Percentiles rank a stretch among this genome's conserved stretches.
Evolutionary conservation across 53 echinoderm and acorn worm species (phyloP).

Genomic region (Hippasteria phrygiana): DNA sequence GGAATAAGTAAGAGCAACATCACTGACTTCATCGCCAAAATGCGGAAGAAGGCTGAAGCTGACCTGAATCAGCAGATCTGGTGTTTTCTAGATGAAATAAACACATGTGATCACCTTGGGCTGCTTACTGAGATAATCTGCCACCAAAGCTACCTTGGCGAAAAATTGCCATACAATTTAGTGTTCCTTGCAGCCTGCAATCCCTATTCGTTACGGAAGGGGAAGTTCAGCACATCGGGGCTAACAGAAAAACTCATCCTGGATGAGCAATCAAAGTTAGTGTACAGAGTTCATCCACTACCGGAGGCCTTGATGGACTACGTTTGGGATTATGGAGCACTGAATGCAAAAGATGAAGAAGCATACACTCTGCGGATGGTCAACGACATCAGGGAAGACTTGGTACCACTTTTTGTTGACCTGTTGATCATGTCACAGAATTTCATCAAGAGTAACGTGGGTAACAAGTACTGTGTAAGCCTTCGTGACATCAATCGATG

Average conservation of each 20-base stretch:
- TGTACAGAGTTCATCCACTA: conserved; percentile 65
- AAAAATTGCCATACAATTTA: conserved; percentile 47
- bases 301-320: conserved; percentile 72
- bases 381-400: conserved; percentile 23
- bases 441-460: conserved; percentile 44
- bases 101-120: conserved; percentile 73
- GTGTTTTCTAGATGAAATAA: conserved; percentile 71
- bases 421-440: conserved; percentile 67
- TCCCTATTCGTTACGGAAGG: conserved; percentile 48
- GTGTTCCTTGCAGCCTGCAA: conserved; percentile 69
- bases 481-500: conserved; percentile 65
- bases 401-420: conserved; percentile 53
- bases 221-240: conserved; percentile 24
- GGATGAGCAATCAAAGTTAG: conserved; percentile 66
- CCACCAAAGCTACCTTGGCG: conserved; percentile 43
- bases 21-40: conserved; percentile 8
- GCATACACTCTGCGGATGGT: conserved; percentile 62
- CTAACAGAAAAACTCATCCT: conserved; percentile 29
- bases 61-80: conserved; percentile 57
- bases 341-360: conserved; percentile 60
- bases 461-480: conserved; percentile 66
- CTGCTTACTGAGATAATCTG: conserved; percentile 64
- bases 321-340: conserved; percentile 71
- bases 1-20: conserved; percentile 47
- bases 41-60: conserved; percentile 8